phyloP scores from a whole-genome alignment of 1,140 invertebrate species.

The Drosophila sproati region DNA sequence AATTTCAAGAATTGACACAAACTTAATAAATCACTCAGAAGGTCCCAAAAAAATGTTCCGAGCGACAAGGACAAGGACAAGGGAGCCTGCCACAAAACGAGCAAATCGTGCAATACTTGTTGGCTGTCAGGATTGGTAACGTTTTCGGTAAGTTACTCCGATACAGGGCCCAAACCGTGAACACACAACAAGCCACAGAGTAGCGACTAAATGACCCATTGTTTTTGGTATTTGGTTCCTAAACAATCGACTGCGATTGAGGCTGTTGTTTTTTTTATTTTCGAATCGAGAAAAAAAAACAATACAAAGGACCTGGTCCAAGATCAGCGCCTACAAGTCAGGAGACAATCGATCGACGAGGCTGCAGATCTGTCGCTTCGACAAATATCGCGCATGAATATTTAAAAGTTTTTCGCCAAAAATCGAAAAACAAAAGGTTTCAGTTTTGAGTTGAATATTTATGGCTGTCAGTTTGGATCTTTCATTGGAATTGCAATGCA shows the following conservation, averaged over 20 bases:
- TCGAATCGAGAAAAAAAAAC: not conserved
- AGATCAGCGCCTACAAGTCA: slow-evolving; percentile 17
- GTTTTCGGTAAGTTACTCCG: slow-evolving; percentile 50
- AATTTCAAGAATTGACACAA: slow-evolving; percentile 79
- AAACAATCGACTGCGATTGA: slow-evolving; percentile 60
- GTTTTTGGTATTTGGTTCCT: slow-evolving; percentile 55
- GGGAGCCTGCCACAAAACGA: slow-evolving; percentile 6
- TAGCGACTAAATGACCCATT: slow-evolving; percentile 75
- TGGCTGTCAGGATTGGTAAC: slow-evolving; percentile 77
- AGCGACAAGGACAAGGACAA: slow-evolving; percentile 32
- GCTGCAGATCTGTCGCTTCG: slow-evolving; percentile 74
- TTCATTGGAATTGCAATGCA: slow-evolving; percentile 46
- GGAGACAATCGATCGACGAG: slow-evolving; percentile 71
- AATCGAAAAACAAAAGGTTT: slow-evolving; percentile 45
- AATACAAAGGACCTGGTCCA: slow-evolving; percentile 38
- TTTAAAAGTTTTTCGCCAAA: slow-evolving; percentile 60
- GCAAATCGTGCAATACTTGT: slow-evolving; percentile 77
- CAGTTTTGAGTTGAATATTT: slow-evolving; percentile 49
- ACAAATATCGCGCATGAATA: slow-evolving; percentile 80
- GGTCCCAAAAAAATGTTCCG: slow-evolving; percentile 23
- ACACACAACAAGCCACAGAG: slow-evolving; percentile 3
- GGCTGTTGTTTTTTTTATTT: slow-evolving; percentile 14
- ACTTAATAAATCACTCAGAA: slow-evolving; percentile 80
- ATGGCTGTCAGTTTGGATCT: slow-evolving; percentile 43
- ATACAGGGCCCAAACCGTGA: slow-evolving; percentile 10